Percentiles rank a stretch among this genome's conserved stretches.
Evolutionary conservation across 2,797 vertebrate genomes (phyloP).

Genomic region (Lutjanus campechanus): DNA sequence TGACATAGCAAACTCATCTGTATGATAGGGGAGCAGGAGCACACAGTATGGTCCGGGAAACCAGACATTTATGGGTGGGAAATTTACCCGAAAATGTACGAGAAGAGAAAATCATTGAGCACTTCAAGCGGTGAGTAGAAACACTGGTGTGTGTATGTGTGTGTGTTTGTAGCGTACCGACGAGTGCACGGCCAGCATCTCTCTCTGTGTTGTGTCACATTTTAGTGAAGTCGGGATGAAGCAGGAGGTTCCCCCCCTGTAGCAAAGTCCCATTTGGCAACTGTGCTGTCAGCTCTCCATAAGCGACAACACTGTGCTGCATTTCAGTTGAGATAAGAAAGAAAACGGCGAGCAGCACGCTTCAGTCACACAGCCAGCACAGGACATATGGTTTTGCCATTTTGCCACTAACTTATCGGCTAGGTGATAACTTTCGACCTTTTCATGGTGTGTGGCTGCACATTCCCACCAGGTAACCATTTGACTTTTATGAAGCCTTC

Average conservation of each 20-base stretch:
- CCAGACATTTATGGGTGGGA: slow-evolving; percentile 99
- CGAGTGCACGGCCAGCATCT: slow-evolving; percentile 68
- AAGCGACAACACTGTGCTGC: slow-evolving; percentile 54
- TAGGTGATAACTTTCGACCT: slow-evolving; percentile 38
- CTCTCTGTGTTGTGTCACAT: slow-evolving; percentile 69
- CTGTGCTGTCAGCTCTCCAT: slow-evolving; percentile 74
- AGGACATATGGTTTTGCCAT: slow-evolving; percentile 58
- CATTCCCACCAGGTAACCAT: slow-evolving; percentile 35
- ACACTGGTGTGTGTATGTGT: slow-evolving; percentile 34
- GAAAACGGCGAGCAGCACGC: slow-evolving; percentile 16
- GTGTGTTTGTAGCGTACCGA: slow-evolving; percentile 40
- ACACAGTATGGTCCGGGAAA: slow-evolving; percentile 99
- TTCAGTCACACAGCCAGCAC: slow-evolving; percentile 28
- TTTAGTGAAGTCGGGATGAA: slow-evolving; percentile 75
- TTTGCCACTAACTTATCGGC: slow-evolving; percentile 45
- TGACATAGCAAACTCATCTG: slow-evolving; percentile 84
- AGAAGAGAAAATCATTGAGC: slow-evolving; percentile 99
- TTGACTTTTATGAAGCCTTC: slow-evolving; percentile 1
- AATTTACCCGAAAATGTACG: slow-evolving; percentile 99
- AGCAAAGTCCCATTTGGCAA: slow-evolving; percentile 73
- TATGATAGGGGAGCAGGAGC: slow-evolving; percentile 87
- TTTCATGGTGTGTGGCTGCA: slow-evolving; percentile 1
- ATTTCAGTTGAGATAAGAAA: slow-evolving; percentile 29
- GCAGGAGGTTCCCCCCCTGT: slow-evolving; percentile 73
- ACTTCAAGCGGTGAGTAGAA: slow-evolving; percentile 98